Conservation (phyloP, 2,797 vertebrate species). For the Lacerta viridis region DNA sequence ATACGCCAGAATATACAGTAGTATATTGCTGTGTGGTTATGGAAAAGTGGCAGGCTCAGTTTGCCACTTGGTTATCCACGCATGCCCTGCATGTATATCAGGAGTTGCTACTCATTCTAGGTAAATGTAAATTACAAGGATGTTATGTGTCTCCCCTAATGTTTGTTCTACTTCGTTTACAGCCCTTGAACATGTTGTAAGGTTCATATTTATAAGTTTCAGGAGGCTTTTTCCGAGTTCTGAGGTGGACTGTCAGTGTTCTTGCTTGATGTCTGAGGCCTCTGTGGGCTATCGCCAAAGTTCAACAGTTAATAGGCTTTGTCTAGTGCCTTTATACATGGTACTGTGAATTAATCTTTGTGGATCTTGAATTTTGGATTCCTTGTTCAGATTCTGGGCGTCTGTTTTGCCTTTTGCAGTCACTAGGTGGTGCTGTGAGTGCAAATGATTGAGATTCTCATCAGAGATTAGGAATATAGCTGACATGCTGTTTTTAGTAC, state of each 20-base stretch:
- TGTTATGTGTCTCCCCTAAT: neutral
- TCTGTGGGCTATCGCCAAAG: neutral
- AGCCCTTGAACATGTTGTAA: neutral
- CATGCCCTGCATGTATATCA: neutral
- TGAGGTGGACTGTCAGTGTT: neutral
- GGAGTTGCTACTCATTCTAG: neutral
- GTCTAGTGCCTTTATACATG: neutral
- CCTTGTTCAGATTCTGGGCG: neutral
- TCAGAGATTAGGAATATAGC: neutral
- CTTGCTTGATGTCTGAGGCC: neutral
- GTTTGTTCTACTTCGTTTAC: neutral
- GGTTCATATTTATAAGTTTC: neutral
- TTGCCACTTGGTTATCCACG: neutral
- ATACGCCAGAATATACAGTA: neutral
- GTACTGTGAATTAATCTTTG: neutral
- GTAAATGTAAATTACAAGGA: neutral
- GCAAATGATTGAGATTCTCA: slow-evolving; percentile 5
- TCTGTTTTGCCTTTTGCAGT: neutral
- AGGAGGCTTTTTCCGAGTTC: neutral
- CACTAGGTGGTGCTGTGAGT: slow-evolving; percentile 46
- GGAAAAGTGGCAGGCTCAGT: neutral
- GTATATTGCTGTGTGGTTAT: too few relatives aligned
- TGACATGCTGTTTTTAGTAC: neutral
- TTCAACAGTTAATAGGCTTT: neutral
- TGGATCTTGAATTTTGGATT: neutral